Base-by-base conservation (phyloP, 2,888 invertebrate genomes). In the Oscheius sp. region DNA sequence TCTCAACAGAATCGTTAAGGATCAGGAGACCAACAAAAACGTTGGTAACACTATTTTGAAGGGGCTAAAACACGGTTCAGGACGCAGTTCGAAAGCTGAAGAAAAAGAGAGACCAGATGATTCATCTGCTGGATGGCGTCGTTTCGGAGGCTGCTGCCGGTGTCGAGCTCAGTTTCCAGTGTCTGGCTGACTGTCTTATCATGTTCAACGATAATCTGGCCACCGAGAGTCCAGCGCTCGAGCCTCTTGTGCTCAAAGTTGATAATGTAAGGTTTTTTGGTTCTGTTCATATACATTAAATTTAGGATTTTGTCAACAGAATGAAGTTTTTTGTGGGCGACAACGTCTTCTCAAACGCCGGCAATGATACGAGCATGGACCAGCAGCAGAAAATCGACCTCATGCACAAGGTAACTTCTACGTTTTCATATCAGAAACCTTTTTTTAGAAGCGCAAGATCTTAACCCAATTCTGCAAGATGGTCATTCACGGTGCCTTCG, bases 391-490 rank as follows among this genome's bases (percentile, higher is more conserved):
- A 74, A 51, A 71, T 81, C 10, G 81, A 81, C 13, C 63, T 82
- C 35, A 82, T 82, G 80, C 80, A 80, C 33, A 81, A 81, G 73
- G 74, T 76, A 21, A 21, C 21, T 21, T 21, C 21, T 21, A 21
- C 21, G 21, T 21, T 21, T 21, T 21, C 21, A 21, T 21, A 21
- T 21, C 21, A 21, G 21, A 35, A 13, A 37, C 10, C 11, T 13
- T 21, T 71, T 47, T 75, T 71, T 32, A 76, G 70, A 79, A 76
- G 53, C 75, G 81, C 4, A 77, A 70, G 21, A 95, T 96, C 90
- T 92, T 99, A 79, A 96, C 98, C 1, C 95, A 95, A 32, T 99
- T 95, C 91, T 97, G 96, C 91, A 99, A 99, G 91, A 92, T 99
- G 65, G 94, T 98, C 86, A 96, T 98, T 70, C 98, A 98, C 92